Percentiles rank a stretch among this genome's conserved stretches.
Conservation (phyloP, 2,888 invertebrate species). For the Xiphydria camelus region DNA sequence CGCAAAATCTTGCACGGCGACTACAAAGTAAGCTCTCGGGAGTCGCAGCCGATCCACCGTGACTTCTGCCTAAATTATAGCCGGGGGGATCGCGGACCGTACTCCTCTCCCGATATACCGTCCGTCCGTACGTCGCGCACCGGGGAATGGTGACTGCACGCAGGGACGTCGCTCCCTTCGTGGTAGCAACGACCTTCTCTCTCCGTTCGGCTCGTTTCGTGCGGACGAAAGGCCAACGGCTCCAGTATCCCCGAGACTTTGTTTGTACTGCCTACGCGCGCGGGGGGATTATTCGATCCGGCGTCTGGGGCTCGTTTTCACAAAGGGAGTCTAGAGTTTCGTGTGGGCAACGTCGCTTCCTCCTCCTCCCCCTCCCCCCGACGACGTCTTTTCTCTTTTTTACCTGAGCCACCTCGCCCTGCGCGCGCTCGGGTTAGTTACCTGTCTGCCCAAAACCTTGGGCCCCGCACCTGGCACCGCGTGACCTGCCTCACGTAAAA, state of each 20-base stretch:
- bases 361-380: no score
- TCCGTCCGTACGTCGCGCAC: no score
- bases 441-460: conserved; percentile 20
- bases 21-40: no score
- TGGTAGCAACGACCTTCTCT: conserved; percentile 35
- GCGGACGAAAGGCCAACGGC: background rate
- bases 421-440: conserved; percentile 20
- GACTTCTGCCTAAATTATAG: no score
- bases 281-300: no score
- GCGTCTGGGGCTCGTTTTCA: conserved; percentile 1
- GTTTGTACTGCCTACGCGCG: no score
- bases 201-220: conserved; percentile 22
- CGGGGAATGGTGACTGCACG: background rate
- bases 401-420: conserved; percentile 4
- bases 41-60: no score
- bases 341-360: no score
- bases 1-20: no score
- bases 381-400: conserved; percentile 6
- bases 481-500: conserved; percentile 31
- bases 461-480: conserved; percentile 25
- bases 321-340: background rate
- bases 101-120: no score
- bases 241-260: no score
- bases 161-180: conserved; percentile 12
- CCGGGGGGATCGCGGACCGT: no score